Evolutionary conservation across 92 coral and sea anemone species (phyloP), one percentile per base, ranked within the genome.

Genomic region (Porites cylindrica): DNA sequence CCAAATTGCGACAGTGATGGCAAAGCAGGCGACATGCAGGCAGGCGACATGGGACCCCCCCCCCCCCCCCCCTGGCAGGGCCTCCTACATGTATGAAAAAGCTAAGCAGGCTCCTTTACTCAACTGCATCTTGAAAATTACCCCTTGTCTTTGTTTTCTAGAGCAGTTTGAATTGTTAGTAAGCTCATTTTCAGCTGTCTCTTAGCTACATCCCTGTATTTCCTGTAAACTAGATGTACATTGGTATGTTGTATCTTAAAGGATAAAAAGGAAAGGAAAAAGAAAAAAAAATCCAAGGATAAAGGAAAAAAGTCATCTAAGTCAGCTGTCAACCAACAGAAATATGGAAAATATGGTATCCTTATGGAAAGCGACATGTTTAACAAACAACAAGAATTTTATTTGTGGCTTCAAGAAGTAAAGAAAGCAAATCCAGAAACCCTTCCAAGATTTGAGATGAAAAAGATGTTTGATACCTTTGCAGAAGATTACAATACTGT

Each of bases 401-500:
- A 95, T 74, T 81, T 90, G 63, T 97, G 99, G 99, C 92, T 97
- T 32, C 96, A 91, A 72, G 99, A 97, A 76, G 93, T 95, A 8
- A 95, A 94, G 77, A 80, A 95, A 43, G 67, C 90, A 20, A 95
- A 93, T 68, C 94, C 96, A 47, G 99, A 97, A 60, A 91, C 93
- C 6, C 29, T 97, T 26, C 92, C 96, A 11, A 90, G 96, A 85
- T 88, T 91, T 81, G 99, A 97, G 77, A 95, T 94, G 72, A 93
- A 92, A 77, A 97, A 95, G 85, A 82, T 93, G 95, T 97, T 97
- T 92, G 97, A 93, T 52, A 85, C 73, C 23, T 97, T 82, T 71
- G 96, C 96, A 94, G 99, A 97, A 79, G 99, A 97, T 84, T 97
- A 93, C 64, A 97, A 97, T 62, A 97, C 99, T 24, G 99, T 92